Base-by-base conservation (phyloP, 1,140 invertebrate species). In the Pachyrhynchus sulphureomaculatus region DNA sequence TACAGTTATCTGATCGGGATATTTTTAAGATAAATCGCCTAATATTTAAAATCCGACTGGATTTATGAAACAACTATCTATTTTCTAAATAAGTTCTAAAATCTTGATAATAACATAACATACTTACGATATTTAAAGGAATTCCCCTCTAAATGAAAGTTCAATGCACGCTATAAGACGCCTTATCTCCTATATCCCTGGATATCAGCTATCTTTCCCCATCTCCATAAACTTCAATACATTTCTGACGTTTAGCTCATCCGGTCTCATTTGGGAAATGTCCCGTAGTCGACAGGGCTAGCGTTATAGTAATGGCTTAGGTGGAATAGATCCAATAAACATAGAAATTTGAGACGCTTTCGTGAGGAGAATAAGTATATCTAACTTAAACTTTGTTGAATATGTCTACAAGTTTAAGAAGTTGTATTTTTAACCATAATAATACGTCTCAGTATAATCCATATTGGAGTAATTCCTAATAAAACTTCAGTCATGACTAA, bases 171-270 rank as follows among this genome's bases (percentile, higher is more conserved):
- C 52, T 23, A 33, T 17, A 10, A 17, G 52, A 32, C 42, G 32
- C 33, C 41, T 41, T 33, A 52, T 37, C 21, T 33, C 47, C 64
- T 61, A 66, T 67, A 53, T 48, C 49, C 12, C 45, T 26, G 47
- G 61, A 53, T 68, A 66, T 68, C 64, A 64, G 59, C 45, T 42
- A 64, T 68, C 67, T 62, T 68, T 56, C 45, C 56, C 54, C 59
- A 69, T 67, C 63, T 67, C 65, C 65, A 69, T 69, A 69, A 69
- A 69, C 65, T 65, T 57, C 65, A 62, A 69, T 69, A 67, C 65
- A 66, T 64, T 69, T 65, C 54, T 69, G 65, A 67, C 65, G 53
- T 67, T 65, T 48, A 29, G 33, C 65, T 65, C 66, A 69, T 68
- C 63, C 66, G 45, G 56, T 68, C 65, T 68, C 60, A 62, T 69